Base-by-base conservation (phyloP, 1,140 invertebrate species). In the Holotrichia oblita region DNA sequence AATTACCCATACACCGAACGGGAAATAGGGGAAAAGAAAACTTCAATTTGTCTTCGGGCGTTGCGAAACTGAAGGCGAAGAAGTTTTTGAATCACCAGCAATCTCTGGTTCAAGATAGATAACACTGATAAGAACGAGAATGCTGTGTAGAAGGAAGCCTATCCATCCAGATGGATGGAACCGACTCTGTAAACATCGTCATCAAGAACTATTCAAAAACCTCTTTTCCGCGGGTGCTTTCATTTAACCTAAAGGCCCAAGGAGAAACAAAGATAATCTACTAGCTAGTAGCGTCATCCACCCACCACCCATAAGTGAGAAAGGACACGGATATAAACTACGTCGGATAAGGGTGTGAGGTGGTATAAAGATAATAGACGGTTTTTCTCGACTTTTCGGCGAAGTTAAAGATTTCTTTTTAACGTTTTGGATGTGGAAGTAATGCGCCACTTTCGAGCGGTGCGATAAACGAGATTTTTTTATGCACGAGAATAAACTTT, bases 181-280 rank as follows among this genome's bases (percentile, higher is more conserved):
- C 48, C 48, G 48, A 7, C 48, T 55, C 61, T 69, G 61, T 69
- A 69, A 69, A 69, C 61, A 69, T 69, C 61, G 61, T 69, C 61
- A 69, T 69, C 20, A 69, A 22, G 61, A 69, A 69, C 61, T 69
- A 69, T 69, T 69, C 61, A 69, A 69, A 69, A 69, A 69, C 61
- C 22, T 22, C 20, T 69, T 44, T 61, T 61, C 59, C 59, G 20
- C 17, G 59, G 59, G 20, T 22, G 59, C 59, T 61, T 69, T 69
- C 61, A 69, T 69, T 69, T 69, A 69, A 69, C 61, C 61, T 69
- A 69, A 34, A 69, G 61, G 61, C 61, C 61, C 48, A 55, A 55
- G 48, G 48, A 69, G 61, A 69, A 69, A 69, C 61, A 69, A 69
- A 69, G 61, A 69, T 69, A 69, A 69, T 69, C 61, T 69, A 69